Conservation (phyloP, 2,113 vertebrate genomes). For the Pterocles burchelli region DNA sequence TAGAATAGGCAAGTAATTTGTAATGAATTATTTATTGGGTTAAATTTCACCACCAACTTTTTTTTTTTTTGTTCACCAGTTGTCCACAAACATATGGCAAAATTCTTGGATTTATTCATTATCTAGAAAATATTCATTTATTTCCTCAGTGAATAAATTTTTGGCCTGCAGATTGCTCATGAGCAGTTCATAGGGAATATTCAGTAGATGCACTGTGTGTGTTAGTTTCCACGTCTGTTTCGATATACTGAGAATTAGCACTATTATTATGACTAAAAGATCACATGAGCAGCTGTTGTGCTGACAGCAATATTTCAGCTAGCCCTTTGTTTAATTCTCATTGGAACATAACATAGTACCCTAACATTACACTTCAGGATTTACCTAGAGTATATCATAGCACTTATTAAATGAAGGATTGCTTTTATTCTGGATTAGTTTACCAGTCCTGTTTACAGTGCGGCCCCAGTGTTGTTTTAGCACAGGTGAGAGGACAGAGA, state of each 20-base stretch:
- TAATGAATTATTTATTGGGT: slow-evolving; percentile 56
- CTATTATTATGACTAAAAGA: slow-evolving; percentile 63
- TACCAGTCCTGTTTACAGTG: background rate
- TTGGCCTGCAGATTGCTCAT: slow-evolving; percentile 45
- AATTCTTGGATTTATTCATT: slow-evolving; percentile 49
- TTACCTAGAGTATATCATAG: background rate
- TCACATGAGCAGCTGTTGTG: slow-evolving; percentile 58
- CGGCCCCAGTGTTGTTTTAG: background rate
- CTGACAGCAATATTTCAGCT: slow-evolving; percentile 60
- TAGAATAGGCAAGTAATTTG: slow-evolving; percentile 8
- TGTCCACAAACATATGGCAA: slow-evolving; percentile 62
- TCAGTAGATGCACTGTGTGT: slow-evolving; percentile 34
- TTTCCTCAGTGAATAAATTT: slow-evolving; percentile 61
- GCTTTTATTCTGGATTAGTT: background rate
- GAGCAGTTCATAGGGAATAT: slow-evolving; percentile 47
- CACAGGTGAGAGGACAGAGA: background rate
- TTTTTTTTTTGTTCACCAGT: slow-evolving; percentile 46
- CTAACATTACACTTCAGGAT: background rate
- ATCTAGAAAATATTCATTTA: slow-evolving; percentile 60
- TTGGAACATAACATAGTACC: background rate
- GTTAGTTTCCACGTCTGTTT: slow-evolving; percentile 45
- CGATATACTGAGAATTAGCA: slow-evolving; percentile 52
- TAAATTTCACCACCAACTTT: slow-evolving; percentile 1
- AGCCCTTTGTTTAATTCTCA: slow-evolving; percentile 63
- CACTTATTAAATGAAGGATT: background rate